A percentile compares a stretch with the other conserved stretches of the same genome.
Conservation (phyloP, 2,113 vertebrate genomes). For the Tautogolabrus adspersus region DNA sequence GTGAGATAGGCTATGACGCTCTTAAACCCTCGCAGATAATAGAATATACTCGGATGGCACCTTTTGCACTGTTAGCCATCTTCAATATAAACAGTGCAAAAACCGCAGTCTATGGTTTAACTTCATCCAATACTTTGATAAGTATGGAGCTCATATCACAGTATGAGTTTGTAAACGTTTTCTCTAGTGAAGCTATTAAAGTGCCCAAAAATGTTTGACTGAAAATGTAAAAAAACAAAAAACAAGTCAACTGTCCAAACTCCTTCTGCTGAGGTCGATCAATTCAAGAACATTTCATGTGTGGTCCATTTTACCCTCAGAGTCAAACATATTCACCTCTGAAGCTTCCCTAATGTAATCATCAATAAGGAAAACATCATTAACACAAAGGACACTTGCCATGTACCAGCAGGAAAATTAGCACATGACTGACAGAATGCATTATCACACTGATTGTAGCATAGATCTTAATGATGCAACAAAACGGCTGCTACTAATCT, state of each 20-base stretch:
- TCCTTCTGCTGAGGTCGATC: neutral
- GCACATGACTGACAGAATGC: constrained; percentile 58
- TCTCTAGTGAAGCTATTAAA: neutral
- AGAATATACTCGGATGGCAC: too few species aligned
- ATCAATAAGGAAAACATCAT: constrained; percentile 16
- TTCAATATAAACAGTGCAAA: too few species aligned
- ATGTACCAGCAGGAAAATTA: constrained; percentile 41
- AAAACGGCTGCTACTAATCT: constrained; percentile 59
- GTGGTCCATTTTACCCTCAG: neutral
- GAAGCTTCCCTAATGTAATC: constrained; percentile 13
- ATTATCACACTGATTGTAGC: constrained; percentile 30
- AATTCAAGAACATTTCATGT: neutral
- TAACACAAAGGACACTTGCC: constrained; percentile 6
- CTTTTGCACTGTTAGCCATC: too few species aligned
- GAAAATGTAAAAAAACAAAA: neutral
- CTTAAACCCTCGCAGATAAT: too few species aligned
- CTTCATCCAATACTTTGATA: neutral
- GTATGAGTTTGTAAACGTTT: neutral
- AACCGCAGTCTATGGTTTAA: neutral
- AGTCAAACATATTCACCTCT: neutral
- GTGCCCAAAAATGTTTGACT: neutral
- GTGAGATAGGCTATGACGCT: too few species aligned
- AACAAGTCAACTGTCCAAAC: neutral
- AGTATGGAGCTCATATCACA: neutral
- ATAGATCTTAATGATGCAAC: constrained; percentile 45